phyloP scores from a whole-genome alignment of 2,888 invertebrate genomes.

The Lissocephala sabroskyi region DNA sequence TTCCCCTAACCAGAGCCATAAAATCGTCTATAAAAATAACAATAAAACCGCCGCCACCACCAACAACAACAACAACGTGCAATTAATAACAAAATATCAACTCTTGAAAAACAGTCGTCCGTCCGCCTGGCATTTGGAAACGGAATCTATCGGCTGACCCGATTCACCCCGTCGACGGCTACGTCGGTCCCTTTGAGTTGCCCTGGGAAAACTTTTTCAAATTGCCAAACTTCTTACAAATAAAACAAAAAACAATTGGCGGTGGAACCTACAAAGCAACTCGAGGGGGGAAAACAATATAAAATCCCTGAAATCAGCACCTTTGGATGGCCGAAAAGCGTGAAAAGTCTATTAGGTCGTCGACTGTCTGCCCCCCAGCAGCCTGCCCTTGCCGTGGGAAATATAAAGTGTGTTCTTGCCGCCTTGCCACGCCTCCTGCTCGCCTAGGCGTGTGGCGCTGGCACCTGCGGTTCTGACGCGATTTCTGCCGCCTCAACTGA shows the following conservation, averaged over 20 bases:
- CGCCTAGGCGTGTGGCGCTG: background rate
- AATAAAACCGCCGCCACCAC: background rate
- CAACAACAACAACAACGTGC: slow-evolving; percentile 17
- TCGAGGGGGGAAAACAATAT: slow-evolving; percentile 35
- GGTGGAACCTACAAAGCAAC: slow-evolving; percentile 7
- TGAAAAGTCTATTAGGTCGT: slow-evolving; percentile 58
- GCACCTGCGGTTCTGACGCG: slow-evolving; percentile 37
- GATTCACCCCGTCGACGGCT: background rate
- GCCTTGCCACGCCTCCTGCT: background rate
- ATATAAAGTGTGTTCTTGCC: slow-evolving; percentile 47
- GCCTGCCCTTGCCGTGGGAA: too few species aligned
- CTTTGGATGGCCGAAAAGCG: slow-evolving; percentile 61
- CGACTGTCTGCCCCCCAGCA: too few species aligned
- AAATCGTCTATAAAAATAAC: background rate
- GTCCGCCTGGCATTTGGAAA: background rate
- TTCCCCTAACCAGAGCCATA: too few species aligned
- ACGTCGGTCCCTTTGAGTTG: slow-evolving; percentile 1
- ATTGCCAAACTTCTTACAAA: slow-evolving; percentile 54
- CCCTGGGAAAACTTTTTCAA: slow-evolving; percentile 19
- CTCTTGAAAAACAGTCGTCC: slow-evolving; percentile 1
- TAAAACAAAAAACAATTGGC: slow-evolving; percentile 30
- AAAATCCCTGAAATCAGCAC: slow-evolving; percentile 54
- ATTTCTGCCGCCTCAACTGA: slow-evolving; percentile 32
- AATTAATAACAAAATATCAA: slow-evolving; percentile 54
- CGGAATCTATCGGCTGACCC: background rate